Conservation (phyloP, 2,113 vertebrate species). For the Myxocyprinus asiaticus region DNA sequence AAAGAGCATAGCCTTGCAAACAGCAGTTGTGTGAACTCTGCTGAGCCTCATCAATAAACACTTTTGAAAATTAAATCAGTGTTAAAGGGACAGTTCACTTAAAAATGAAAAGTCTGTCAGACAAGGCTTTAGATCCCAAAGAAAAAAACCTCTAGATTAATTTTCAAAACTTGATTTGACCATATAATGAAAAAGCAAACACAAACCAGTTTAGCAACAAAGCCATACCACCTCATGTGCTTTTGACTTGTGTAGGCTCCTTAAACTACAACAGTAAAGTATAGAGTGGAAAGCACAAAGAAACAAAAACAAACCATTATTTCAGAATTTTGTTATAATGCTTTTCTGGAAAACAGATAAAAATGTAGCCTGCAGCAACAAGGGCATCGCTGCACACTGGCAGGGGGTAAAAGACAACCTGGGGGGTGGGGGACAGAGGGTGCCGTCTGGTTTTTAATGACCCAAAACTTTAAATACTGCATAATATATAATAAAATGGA, state of each 20-base stretch:
- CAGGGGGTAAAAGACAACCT: slow-evolving; percentile 88
- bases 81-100: neutral
- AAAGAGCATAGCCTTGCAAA: slow-evolving; percentile 44
- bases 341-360: slow-evolving; percentile 77
- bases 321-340: slow-evolving; percentile 72
- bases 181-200: neutral
- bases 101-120: too few relatives aligned
- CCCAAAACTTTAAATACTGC: slow-evolving; percentile 99
- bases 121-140: neutral
- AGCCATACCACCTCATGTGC: neutral
- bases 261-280: slow-evolving; percentile 54
- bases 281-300: slow-evolving; percentile 50
- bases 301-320: slow-evolving; percentile 72
- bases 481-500: slow-evolving; percentile 99
- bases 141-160: neutral
- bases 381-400: slow-evolving; percentile 81
- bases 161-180: neutral
- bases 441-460: slow-evolving; percentile 98
- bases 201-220: neutral
- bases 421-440: slow-evolving; percentile 87
- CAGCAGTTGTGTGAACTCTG: slow-evolving; percentile 47
- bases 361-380: slow-evolving; percentile 85
- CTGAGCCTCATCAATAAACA: slow-evolving; percentile 35
- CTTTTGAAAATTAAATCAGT: slow-evolving; percentile 22
- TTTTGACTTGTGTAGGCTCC: slow-evolving; percentile 7